Percentiles rank a stretch among this genome's conserved stretches.
phyloP scores from a whole-genome alignment of 2,113 vertebrate species.

The Merops nubicus region DNA sequence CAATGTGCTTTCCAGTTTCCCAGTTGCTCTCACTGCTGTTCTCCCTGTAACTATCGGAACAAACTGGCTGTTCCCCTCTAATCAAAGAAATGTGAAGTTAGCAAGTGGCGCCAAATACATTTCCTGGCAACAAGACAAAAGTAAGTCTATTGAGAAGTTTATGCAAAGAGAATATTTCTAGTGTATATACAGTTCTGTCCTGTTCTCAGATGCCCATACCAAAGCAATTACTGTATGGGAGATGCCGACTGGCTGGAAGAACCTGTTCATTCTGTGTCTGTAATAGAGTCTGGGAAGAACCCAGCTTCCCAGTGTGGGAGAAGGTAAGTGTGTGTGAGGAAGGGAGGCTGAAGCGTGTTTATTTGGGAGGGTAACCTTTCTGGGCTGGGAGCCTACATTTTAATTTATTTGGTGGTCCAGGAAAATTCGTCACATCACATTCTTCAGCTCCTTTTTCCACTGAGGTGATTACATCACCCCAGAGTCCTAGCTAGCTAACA shows the following conservation, averaged over 20 bases:
- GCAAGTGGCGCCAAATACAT: slow-evolving; percentile 26
- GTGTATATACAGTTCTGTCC: slow-evolving; percentile 52
- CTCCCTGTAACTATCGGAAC: neutral
- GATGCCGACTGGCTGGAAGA: slow-evolving; percentile 30
- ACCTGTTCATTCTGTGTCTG: slow-evolving; percentile 32
- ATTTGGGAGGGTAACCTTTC: slow-evolving; percentile 37
- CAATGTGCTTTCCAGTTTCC: neutral
- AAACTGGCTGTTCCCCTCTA: slow-evolving; percentile 21
- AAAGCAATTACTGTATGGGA: slow-evolving; percentile 34
- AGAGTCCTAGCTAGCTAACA: neutral
- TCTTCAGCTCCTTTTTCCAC: slow-evolving; percentile 40
- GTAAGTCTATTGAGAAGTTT: slow-evolving; percentile 58
- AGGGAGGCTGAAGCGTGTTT: slow-evolving; percentile 33
- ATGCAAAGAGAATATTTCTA: slow-evolving; percentile 51
- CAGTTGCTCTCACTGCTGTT: neutral
- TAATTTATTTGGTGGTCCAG: slow-evolving; percentile 47
- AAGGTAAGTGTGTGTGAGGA: slow-evolving; percentile 29
- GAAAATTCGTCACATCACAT: slow-evolving; percentile 25
- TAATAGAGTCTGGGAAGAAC: slow-evolving; percentile 14
- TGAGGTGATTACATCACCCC: slow-evolving; percentile 13
- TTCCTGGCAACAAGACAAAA: slow-evolving; percentile 60
- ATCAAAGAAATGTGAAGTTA: slow-evolving; percentile 52
- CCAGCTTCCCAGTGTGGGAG: slow-evolving; percentile 18
- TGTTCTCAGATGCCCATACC: slow-evolving; percentile 62
- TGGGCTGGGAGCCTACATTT: slow-evolving; percentile 38